phyloP scores from a whole-genome alignment of 2,888 invertebrate species.

The Chaetogeoica ovagalla region DNA sequence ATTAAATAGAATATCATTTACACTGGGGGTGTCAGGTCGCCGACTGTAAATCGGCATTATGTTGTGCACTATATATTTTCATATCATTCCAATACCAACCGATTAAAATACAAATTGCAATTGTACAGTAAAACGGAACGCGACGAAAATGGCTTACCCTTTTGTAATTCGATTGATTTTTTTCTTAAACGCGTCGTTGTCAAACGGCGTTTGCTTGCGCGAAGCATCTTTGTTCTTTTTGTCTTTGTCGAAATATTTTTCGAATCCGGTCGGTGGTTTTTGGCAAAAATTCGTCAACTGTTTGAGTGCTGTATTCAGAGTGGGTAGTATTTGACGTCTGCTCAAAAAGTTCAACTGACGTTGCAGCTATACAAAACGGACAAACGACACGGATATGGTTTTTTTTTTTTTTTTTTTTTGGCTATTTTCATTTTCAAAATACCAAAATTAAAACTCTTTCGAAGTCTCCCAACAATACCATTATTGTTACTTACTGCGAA shows the following conservation, averaged over 20 bases:
- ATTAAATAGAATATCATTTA: no score
- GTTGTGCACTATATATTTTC: neutral
- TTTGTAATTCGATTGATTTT: conserved; percentile 51
- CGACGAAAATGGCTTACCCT: conserved; percentile 10
- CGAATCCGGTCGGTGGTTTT: conserved; percentile 89
- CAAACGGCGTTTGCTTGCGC: conserved; percentile 10
- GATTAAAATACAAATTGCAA: no score
- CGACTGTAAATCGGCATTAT: neutral
- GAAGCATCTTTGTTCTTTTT: conserved; percentile 62
- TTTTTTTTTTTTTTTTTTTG: no score
- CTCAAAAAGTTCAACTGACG: conserved; percentile 45
- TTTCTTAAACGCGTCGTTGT: conserved; percentile 51
- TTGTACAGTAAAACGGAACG: no score
- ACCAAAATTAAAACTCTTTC: no score
- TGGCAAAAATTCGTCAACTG: conserved; percentile 71
- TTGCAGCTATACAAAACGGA: conserved; percentile 21
- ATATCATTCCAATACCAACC: no score
- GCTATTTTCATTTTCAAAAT: no score
- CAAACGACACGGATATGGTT: neutral
- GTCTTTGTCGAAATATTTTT: conserved; percentile 73
- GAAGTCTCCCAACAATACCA: no score
- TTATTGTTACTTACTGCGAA: conserved; percentile 59
- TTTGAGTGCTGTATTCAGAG: conserved; percentile 66
- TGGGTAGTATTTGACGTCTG: conserved; percentile 57
- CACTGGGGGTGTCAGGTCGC: no score